phyloP scores from a whole-genome alignment of 2,797 vertebrate genomes.

The Rhinoraja longicauda region DNA sequence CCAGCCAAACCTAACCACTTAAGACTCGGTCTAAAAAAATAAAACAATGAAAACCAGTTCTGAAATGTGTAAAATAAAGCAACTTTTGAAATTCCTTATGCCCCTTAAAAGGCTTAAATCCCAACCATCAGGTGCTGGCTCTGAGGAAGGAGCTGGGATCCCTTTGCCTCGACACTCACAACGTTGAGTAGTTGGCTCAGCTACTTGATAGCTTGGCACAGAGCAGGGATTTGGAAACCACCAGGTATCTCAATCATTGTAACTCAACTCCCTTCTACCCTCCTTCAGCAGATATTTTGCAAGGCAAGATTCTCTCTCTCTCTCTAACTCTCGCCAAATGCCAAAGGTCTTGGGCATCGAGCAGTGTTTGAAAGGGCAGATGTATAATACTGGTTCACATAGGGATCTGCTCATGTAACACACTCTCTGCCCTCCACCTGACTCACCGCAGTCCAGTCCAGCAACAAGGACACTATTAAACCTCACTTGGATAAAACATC shows the following conservation, averaged over 20 bases:
- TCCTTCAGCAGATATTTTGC: not conserved
- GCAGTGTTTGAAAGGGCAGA: conserved; percentile 27
- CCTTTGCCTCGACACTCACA: not conserved
- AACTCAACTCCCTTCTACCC: not conserved
- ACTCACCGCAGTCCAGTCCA: not conserved
- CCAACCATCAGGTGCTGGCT: not conserved
- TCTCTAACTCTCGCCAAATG: not conserved
- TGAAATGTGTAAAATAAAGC: conserved; percentile 34
- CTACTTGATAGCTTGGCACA: conserved; percentile 32
- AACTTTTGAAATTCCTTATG: not conserved
- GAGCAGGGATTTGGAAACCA: not conserved
- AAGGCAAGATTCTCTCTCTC: not conserved
- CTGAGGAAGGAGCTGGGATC: not conserved
- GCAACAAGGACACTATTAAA: not conserved
- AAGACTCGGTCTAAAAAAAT: not conserved
- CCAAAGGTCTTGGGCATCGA: conserved; percentile 36
- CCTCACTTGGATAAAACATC: not conserved
- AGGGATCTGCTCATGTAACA: not conserved
- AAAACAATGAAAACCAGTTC: conserved; percentile 11
- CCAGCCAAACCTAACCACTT: conserved; percentile 1
- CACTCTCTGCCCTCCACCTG: not conserved
- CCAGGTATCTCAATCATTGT: conserved; percentile 31
- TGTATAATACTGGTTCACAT: not conserved
- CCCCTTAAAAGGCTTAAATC: not conserved
- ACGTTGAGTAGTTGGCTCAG: not conserved